Evolutionary conservation across 2,888 invertebrate genomes (phyloP).

Genomic region (Sminthurinus aureus): DNA sequence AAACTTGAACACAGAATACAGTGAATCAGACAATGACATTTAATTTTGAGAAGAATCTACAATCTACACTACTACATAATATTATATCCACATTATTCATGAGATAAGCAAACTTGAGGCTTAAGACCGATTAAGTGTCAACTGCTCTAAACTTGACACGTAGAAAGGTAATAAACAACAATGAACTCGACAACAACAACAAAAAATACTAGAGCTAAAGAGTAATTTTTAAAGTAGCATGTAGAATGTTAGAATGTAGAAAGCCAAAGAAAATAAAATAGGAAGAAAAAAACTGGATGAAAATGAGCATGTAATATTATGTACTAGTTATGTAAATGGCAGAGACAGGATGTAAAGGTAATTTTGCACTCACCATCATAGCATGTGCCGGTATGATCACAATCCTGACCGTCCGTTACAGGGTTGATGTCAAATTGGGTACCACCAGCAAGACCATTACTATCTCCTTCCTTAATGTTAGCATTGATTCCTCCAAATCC

Average conservation of each 20-base stretch:
- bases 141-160: too few relatives aligned
- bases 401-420: slow-evolving; percentile 66
- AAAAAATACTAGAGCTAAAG: background rate
- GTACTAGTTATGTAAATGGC: background rate
- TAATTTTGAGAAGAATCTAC: slow-evolving; percentile 25
- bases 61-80: too few relatives aligned
- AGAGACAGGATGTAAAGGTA: background rate
- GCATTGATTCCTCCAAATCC: slow-evolving; percentile 44
- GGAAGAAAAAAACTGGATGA: background rate
- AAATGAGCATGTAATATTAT: background rate
- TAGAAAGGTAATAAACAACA: too few relatives aligned
- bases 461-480: slow-evolving; percentile 28
- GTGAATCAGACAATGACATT: slow-evolving; percentile 15
- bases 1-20: background rate
- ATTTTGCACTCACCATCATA: slow-evolving; percentile 78
- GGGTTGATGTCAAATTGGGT: slow-evolving; percentile 44
- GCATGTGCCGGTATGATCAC: slow-evolving; percentile 93
- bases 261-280: background rate
- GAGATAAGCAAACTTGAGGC: too few relatives aligned
- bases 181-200: background rate
- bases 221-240: background rate
- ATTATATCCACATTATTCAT: too few relatives aligned
- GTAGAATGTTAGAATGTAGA: too few relatives aligned
- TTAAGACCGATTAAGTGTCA: too few relatives aligned
- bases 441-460: slow-evolving; percentile 22